phyloP scores from a whole-genome alignment of 2,797 vertebrate species.

The Lepilemur ruficaudatus region DNA sequence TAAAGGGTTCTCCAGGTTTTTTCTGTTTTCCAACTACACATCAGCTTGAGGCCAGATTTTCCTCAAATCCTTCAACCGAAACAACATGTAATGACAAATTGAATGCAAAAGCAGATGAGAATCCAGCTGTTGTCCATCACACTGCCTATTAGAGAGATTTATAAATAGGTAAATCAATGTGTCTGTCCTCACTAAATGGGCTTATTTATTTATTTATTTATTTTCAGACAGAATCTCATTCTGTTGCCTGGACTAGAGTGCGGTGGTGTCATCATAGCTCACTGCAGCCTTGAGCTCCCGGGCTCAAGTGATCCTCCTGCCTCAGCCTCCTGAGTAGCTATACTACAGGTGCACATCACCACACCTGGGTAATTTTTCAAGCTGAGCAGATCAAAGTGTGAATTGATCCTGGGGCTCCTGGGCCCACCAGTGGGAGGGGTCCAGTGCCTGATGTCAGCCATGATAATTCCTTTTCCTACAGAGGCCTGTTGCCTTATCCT shows the following conservation, averaged over 20 bases:
- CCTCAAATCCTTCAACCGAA: not conserved
- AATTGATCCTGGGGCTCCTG: not conserved
- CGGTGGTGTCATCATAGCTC: not conserved
- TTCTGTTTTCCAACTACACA: not conserved
- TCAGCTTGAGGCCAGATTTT: not conserved
- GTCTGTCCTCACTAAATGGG: not conserved
- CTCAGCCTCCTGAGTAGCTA: not conserved
- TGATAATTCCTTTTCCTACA: not conserved
- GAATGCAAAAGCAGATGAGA: not conserved
- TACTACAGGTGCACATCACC: not conserved
- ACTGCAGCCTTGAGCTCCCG: too few species aligned
- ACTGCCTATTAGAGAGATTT: not conserved
- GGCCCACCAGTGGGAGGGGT: not conserved
- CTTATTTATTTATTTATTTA: not conserved
- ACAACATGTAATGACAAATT: not conserved
- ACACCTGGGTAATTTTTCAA: too few species aligned
- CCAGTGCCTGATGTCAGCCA: not conserved
- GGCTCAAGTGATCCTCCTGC: not conserved
- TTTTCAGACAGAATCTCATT: not conserved
- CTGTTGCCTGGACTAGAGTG: too few species aligned
- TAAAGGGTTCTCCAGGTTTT: not conserved
- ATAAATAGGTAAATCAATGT: not conserved
- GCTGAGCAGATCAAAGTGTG: not conserved
- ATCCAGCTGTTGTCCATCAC: not conserved
- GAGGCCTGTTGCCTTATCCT: not conserved